These are phyloP conservation scores for Brachyptera risi DNA, from an alignment of 2,888 invertebrate genomes.

Conservation along the genomic window DNA sequence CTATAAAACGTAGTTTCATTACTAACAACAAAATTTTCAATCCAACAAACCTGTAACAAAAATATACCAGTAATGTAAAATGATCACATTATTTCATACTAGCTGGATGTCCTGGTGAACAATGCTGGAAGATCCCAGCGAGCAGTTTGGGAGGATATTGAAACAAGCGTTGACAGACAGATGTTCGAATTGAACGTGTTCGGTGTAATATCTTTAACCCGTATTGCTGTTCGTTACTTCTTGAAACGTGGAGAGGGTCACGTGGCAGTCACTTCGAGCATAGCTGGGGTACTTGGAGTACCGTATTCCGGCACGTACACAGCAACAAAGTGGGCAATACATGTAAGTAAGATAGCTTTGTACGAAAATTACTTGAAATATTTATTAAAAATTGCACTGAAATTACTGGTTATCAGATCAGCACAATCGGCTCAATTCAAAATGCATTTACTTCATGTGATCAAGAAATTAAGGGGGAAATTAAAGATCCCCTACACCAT, in stretches of 20 bases:
- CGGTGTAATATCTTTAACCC: constrained; percentile 62
- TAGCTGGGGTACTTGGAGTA: constrained; percentile 63
- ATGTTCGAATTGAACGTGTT: constrained; percentile 77
- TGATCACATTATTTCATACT: not conserved
- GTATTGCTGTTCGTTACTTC: constrained; percentile 65
- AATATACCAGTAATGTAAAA: not conserved
- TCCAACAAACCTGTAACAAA: too few relatives aligned
- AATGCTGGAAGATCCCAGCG: constrained; percentile 80
- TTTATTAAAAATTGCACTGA: too few relatives aligned
- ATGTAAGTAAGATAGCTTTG: too few relatives aligned
- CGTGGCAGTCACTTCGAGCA: constrained; percentile 68
- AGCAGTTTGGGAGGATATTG: constrained; percentile 65
- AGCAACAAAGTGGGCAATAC: constrained; percentile 71
- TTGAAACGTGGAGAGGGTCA: constrained; percentile 54
- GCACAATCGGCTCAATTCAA: too few relatives aligned
- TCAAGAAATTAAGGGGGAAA: too few relatives aligned
- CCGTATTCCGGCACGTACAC: constrained; percentile 67
- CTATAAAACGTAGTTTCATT: too few relatives aligned
- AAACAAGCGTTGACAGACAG: constrained; percentile 64
- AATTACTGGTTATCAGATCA: too few relatives aligned
- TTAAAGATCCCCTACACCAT: too few relatives aligned
- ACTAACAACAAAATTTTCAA: too few relatives aligned
- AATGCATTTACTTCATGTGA: too few relatives aligned
- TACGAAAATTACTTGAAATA: too few relatives aligned
- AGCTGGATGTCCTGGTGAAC: constrained; percentile 71